A percentile compares a stretch with the other conserved stretches of the same genome.
These are phyloP conservation scores for Tiliacea aurago DNA, from an alignment of 2,888 invertebrate species.

Conservation along the genomic window DNA sequence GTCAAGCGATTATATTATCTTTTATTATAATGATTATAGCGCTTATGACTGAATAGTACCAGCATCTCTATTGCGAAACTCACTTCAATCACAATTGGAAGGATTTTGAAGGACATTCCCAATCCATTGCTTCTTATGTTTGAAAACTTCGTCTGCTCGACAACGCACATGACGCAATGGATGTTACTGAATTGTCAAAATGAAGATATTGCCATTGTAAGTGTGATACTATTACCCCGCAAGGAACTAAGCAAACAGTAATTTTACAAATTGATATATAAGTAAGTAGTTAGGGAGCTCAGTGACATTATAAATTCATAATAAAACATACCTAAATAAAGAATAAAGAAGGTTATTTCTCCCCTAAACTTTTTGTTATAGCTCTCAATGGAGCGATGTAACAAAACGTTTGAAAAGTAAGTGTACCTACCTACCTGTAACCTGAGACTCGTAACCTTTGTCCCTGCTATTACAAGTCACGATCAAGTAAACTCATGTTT, in stretches of 20 bases:
- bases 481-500: conserved; percentile 16
- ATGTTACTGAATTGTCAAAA: neutral
- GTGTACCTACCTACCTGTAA: conserved; percentile 15
- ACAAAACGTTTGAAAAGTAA: conserved; percentile 41
- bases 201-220: too few relatives aligned
- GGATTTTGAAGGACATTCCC: neutral
- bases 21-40: neutral
- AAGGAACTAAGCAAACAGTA: neutral
- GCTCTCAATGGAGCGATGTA: conserved; percentile 32
- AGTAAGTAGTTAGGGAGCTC: neutral
- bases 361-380: conserved; percentile 28
- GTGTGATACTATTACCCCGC: neutral
- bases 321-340: neutral
- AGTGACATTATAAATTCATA: neutral
- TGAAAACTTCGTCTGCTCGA: neutral
- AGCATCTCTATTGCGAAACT: neutral
- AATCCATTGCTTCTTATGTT: neutral
- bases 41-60: neutral
- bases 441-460: conserved; percentile 31
- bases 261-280: neutral
- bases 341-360: conserved; percentile 2
- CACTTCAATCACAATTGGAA: neutral
- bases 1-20: neutral
- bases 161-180: neutral
- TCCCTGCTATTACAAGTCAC: conserved; percentile 29